Percentiles rank a stretch among this genome's conserved stretches.
Evolutionary conservation across 2,113 vertebrate species (phyloP).

Genomic region (Apus apus): DNA sequence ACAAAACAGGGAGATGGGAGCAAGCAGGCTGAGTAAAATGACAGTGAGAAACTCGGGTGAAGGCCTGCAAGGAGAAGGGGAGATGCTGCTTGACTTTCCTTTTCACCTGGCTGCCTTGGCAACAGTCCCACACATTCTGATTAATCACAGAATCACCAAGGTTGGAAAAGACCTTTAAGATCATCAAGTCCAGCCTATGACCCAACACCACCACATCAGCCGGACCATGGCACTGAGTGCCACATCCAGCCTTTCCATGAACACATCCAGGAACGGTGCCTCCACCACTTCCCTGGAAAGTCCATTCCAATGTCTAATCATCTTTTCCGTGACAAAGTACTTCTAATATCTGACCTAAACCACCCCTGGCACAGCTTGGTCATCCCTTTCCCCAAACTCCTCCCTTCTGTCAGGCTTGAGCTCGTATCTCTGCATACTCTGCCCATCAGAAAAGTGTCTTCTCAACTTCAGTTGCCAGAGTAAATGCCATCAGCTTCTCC

Average conservation of each 20-base stretch:
- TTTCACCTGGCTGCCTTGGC: neutral
- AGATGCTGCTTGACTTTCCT: neutral
- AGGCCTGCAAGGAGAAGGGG: neutral
- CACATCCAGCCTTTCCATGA: no score
- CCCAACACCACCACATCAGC: no score
- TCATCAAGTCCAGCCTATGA: no score
- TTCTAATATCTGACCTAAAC: no score
- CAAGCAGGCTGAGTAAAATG: neutral
- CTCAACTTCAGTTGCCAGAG: neutral
- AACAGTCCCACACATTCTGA: neutral
- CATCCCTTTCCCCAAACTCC: neutral
- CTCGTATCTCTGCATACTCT: accelerated
- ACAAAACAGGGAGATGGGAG: neutral
- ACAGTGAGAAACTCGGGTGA: accelerated
- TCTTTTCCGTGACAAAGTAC: no score
- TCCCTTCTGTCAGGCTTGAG: neutral
- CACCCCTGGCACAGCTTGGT: no score
- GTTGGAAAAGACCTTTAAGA: no score
- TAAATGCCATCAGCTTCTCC: neutral
- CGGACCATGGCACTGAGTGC: no score
- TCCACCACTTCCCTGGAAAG: no score
- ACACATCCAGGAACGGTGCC: no score
- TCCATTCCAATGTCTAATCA: no score
- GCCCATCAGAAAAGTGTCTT: neutral
- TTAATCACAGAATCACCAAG: neutral